These are phyloP conservation scores for Gastrophryne carolinensis DNA, from an alignment of 2,797 vertebrate genomes.

Conservation along the genomic window DNA sequence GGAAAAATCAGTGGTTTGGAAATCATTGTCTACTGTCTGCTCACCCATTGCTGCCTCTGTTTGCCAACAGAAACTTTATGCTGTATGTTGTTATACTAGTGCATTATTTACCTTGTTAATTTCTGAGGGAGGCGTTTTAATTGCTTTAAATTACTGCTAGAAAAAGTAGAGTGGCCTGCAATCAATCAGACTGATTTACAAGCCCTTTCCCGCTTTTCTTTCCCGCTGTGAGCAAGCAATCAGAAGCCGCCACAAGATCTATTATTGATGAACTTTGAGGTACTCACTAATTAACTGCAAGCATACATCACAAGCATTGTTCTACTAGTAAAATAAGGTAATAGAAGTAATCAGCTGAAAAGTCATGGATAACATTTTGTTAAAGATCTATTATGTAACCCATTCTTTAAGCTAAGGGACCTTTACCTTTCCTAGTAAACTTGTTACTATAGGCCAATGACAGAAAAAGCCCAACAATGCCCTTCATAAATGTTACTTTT, in stretches of 20 bases:
- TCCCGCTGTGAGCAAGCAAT: constrained; percentile 72
- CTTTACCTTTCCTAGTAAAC: neutral
- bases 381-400: constrained; percentile 42
- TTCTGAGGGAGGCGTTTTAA: constrained; percentile 64
- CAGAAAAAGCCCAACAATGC: too few species aligned
- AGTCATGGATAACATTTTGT: constrained; percentile 45
- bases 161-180: constrained; percentile 66
- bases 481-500: too few species aligned
- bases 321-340: constrained; percentile 20
- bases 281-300: constrained; percentile 78
- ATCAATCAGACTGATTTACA: constrained; percentile 70
- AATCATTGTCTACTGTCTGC: constrained; percentile 42
- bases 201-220: constrained; percentile 60
- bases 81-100: neutral
- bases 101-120: constrained; percentile 63
- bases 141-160: constrained; percentile 65
- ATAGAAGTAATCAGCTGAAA: constrained; percentile 42
- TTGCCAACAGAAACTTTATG: neutral
- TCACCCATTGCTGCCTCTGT: constrained; percentile 11
- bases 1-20: constrained; percentile 36
- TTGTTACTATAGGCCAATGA: too few species aligned
- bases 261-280: constrained; percentile 82
- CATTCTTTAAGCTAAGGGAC: constrained; percentile 13
- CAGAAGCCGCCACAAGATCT: constrained; percentile 74
- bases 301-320: constrained; percentile 61